Evolutionary conservation across 2,888 invertebrate species (phyloP), one percentile per base, ranked within the genome.

Genomic region (Drosophila neonasuta): DNA sequence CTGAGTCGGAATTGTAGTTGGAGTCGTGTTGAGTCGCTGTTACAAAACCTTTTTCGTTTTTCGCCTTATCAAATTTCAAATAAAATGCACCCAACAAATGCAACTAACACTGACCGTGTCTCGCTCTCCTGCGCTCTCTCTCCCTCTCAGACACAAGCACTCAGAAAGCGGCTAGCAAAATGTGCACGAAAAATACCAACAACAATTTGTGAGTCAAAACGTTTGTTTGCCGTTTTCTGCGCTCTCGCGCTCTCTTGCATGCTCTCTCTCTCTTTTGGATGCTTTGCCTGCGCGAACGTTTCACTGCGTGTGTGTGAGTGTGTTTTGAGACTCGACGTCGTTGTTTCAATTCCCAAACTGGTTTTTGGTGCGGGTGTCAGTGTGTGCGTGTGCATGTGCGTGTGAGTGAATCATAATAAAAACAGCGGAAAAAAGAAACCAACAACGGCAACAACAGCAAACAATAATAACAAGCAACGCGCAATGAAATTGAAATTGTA

Each of bases 401-500:
- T 24, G 52, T 42, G 48, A 73, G 74, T 86, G 84, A 81, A 84
- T 82, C 86, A 82, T 80, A 85, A 72, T 76, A 80, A 74, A 57
- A 80, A 66, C 68, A 58, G 62, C 66, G 71, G 68, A 59, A 42
- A 46, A 56, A 56, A 66, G 29, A 56, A 67, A 67, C 41, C 46
- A 62, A 52, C 68, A 48, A 10, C 34, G 34, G 34, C 34, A 71
- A 41, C 42, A 24, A 24, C 24, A 24, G 11, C 51, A 54, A 57
- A 30, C 55, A 57, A 46, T 36, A 36, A 36, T 36, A 36, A n/a
- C 36, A 36, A 36, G 34, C 36, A 6, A 66, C 70, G 41, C 60
- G 79, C 85, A 77, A 77, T 71, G 74, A 85, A 81, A 85, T 73
- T 85, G 80, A 81, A 81, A 77, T 85, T 80, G 80, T 85, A 80